A percentile compares a stretch with the other conserved stretches of the same genome.
Evolutionary conservation across 2,113 vertebrate genomes (phyloP).

Genomic region (Ammodytes dubius): DNA sequence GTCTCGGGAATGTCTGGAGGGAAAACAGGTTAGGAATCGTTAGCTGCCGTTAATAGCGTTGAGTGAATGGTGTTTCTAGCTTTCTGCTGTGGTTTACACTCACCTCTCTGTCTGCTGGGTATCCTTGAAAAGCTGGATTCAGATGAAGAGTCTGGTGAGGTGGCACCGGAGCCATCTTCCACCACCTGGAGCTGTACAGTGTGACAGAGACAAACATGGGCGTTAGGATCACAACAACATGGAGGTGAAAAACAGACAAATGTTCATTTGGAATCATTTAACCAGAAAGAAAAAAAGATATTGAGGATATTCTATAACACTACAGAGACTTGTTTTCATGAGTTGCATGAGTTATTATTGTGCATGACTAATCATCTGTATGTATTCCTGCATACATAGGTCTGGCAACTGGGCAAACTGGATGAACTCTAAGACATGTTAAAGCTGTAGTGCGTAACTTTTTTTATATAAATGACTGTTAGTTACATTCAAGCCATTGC

Average conservation of each 20-base stretch:
- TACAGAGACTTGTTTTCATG: background rate
- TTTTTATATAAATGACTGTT: no score
- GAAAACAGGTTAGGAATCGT: background rate
- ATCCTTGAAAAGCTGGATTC: conserved; percentile 61
- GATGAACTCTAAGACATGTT: background rate
- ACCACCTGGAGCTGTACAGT: conserved; percentile 75
- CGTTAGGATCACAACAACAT: background rate
- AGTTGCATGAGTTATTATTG: background rate
- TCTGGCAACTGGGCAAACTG: background rate
- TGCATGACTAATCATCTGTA: background rate
- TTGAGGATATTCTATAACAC: background rate
- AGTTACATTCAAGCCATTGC: no score
- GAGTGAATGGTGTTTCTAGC: background rate
- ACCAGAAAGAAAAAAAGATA: background rate
- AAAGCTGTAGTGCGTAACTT: background rate
- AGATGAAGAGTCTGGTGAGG: conserved; percentile 72
- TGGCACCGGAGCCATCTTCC: conserved; percentile 67
- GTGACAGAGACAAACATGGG: background rate
- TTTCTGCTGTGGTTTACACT: background rate
- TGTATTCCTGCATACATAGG: background rate
- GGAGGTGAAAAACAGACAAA: background rate
- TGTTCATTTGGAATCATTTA: background rate
- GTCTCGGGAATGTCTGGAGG: conserved; percentile 75
- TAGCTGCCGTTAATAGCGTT: background rate
- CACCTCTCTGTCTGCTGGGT: conserved; percentile 72